Conservation (phyloP, 2,113 vertebrate species). For the Oxygymnocypris stewartii region DNA sequence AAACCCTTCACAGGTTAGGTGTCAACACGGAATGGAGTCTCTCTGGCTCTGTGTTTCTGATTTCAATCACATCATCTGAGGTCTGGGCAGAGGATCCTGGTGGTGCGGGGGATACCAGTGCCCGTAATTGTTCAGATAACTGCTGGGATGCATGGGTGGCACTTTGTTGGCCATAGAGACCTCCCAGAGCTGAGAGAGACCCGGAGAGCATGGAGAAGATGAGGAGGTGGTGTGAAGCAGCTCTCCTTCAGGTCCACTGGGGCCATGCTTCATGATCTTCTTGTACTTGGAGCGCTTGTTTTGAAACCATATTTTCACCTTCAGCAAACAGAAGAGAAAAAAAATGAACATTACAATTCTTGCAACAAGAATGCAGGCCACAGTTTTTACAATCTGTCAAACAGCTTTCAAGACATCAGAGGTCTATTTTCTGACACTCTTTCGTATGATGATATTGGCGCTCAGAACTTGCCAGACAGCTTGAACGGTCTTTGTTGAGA, state of each 20-base stretch:
- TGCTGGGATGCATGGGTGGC: conserved; percentile 73
- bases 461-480: not conserved
- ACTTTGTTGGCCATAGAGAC: conserved; percentile 80
- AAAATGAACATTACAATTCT: conserved; percentile 4
- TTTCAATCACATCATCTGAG: conserved; percentile 85
- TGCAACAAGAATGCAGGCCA: conserved; percentile 12
- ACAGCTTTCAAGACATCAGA: not conserved
- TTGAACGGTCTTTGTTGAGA: conserved; percentile 3
- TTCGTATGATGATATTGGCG: not conserved
- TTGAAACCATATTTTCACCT: conserved; percentile 99
- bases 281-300: conserved; percentile 98
- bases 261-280: conserved; percentile 92
- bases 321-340: conserved; percentile 42
- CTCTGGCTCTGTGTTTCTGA: not conserved
- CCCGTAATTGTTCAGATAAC: conserved; percentile 84
- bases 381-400: not conserved
- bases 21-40: conserved; percentile 18
- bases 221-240: conserved; percentile 73
- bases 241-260: conserved; percentile 78
- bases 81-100: conserved; percentile 77
- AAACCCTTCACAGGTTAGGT: conserved; percentile 11
- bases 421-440: not conserved
- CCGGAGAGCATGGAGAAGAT: conserved; percentile 83
- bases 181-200: conserved; percentile 83
- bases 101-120: conserved; percentile 86